These are phyloP conservation scores for Caenorhabditis angaria DNA, from an alignment of 2,888 invertebrate species.

Conservation along the genomic window DNA sequence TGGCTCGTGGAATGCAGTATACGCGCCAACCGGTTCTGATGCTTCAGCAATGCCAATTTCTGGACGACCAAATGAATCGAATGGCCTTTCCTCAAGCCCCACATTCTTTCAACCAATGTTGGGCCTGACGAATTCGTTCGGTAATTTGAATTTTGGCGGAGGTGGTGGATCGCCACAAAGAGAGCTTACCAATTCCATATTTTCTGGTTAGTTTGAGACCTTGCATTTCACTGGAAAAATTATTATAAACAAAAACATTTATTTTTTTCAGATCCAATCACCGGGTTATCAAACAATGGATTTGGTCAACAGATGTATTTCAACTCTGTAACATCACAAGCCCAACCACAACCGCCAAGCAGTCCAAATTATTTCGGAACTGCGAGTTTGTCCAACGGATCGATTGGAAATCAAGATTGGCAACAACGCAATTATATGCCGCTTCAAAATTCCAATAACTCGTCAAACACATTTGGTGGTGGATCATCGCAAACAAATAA, in stretches of 20 bases:
- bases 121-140: not conserved
- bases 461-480: not conserved
- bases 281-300: constrained; percentile 32
- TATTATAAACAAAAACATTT: too few relatives aligned
- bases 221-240: not conserved
- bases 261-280: constrained; percentile 25
- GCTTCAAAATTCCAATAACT: not conserved
- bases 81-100: constrained; percentile 25
- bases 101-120: constrained; percentile 22
- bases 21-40: constrained; percentile 1
- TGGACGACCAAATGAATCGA: not conserved
- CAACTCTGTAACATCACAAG: not conserved
- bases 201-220: constrained; percentile 15
- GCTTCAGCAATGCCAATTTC: not conserved
- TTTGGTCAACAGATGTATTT: constrained; percentile 33
- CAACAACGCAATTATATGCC: constrained; percentile 9
- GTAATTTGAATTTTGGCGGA: not conserved
- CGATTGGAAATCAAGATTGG: constrained; percentile 23
- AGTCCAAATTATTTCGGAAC: not conserved
- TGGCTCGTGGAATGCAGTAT: constrained; percentile 43
- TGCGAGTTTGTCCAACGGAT: not conserved
- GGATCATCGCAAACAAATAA: constrained; percentile 7
- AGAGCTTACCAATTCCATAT: constrained; percentile 15
- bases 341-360: constrained; percentile 7
- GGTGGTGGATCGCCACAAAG: constrained; percentile 24